Evolutionary conservation across 2,797 vertebrate genomes (phyloP), one percentile per base, ranked within the genome.

Genomic region (Amblyopsis hoosieri): DNA sequence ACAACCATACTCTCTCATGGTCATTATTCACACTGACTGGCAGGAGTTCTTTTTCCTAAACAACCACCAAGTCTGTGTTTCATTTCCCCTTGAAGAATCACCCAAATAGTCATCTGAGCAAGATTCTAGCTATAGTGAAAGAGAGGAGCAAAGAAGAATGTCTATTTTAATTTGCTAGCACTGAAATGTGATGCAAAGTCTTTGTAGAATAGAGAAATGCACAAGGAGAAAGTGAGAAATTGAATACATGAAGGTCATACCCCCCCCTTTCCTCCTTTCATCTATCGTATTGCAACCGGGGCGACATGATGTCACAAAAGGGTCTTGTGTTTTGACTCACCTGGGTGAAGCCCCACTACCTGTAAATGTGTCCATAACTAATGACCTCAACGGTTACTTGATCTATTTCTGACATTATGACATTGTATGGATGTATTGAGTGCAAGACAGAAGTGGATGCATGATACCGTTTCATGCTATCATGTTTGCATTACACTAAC

Each of bases 71-170:
- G 76, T 42, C 63, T 64, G 72, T 72, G 72, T 85, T 82, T 81
- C 76, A 77, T 81, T 79, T 80, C 75, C 68, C 46, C 67, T 58
- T 57, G 85, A 81, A 85, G 75, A 59, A 64, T 42, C 84, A 6
- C 7, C 7, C 33, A 37, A 37, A 37, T 42, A 42, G 9, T 42
- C 37, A 42, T 7, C 37, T 63, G 68, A 85, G 76, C 74, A 76
- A 76, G 68, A 85, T 84, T 78, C 71, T 14, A 59, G 67, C 61
- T 63, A 29, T 4, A 50, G 72, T 76, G 62, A 69, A 72, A 67
- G 67, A 74, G 60, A 67, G 70, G 61, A 80, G 64, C 14, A 48
- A 76, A 37, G 67, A 59, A 58, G 46, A 52, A 12, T 57, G 15
- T 12, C 51, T 23, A 42, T 42, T 42, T 37, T 42, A 8, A 8